phyloP scores from a whole-genome alignment of 2,888 invertebrate genomes.

The Lasiommata megera region DNA sequence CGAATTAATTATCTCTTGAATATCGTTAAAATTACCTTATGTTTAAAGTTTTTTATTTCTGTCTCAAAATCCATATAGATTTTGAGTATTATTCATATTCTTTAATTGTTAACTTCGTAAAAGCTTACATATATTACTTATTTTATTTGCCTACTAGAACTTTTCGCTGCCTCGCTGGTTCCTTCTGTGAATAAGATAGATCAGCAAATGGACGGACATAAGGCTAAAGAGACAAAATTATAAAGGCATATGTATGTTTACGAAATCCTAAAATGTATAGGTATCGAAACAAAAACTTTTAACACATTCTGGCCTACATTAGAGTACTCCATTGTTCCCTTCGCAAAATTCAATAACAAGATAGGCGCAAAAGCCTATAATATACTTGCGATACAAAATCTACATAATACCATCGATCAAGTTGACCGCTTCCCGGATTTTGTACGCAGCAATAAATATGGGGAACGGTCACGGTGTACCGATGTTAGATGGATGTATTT shows the following conservation, averaged over 20 bases:
- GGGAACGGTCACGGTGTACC: conserved; percentile 44
- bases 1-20: too few relatives aligned
- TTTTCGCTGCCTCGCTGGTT: too few relatives aligned
- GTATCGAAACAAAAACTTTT: background rate
- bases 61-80: too few relatives aligned
- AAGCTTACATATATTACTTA: too few relatives aligned
- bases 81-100: too few relatives aligned
- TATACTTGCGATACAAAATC: conserved; percentile 33
- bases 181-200: too few relatives aligned
- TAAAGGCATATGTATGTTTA: background rate
- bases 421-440: conserved; percentile 52
- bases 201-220: too few relatives aligned
- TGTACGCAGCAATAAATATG: conserved; percentile 54
- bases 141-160: too few relatives aligned
- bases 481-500: conserved; percentile 51
- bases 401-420: conserved; percentile 54
- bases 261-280: background rate
- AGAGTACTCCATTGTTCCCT: conserved; percentile 21
- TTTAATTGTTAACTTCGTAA: too few relatives aligned
- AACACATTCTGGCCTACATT: background rate
- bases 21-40: too few relatives aligned
- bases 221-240: too few relatives aligned
- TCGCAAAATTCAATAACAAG: conserved; percentile 31
- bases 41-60: too few relatives aligned
- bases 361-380: conserved; percentile 27